Conservation (phyloP, 2,797 vertebrate species). For the Thaleichthys pacificus region DNA sequence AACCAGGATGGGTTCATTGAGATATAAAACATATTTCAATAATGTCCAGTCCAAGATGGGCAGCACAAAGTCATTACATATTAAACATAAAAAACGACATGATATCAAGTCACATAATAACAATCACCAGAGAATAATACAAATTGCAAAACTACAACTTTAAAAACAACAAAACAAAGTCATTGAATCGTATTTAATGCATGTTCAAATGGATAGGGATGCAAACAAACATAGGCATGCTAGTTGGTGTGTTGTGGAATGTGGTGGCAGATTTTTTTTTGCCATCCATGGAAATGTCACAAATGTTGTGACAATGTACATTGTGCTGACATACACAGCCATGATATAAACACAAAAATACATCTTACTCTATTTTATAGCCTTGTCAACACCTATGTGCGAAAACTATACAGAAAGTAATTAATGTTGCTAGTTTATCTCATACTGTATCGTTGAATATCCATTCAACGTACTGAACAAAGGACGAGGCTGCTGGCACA, state of each 20-base stretch:
- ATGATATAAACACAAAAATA: neutral
- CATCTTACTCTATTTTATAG: neutral
- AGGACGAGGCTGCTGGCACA: slow-evolving; percentile 49
- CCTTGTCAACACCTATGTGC: neutral
- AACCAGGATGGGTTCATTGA: too few species aligned
- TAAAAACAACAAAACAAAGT: too few species aligned
- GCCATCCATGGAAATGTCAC: neutral
- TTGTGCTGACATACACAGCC: neutral
- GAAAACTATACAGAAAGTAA: slow-evolving; percentile 29
- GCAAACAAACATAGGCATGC: too few species aligned
- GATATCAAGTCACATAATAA: too few species aligned
- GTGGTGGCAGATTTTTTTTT: too few species aligned
- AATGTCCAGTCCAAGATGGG: too few species aligned
- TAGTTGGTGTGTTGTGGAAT: too few species aligned
- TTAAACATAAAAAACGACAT: neutral
- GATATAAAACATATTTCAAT: too few species aligned
- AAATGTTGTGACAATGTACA: neutral
- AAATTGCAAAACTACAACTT: too few species aligned
- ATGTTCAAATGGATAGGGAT: too few species aligned
- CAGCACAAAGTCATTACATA: neutral
- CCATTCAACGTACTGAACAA: slow-evolving; percentile 55
- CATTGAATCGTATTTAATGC: too few species aligned
- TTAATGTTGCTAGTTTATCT: slow-evolving; percentile 20
- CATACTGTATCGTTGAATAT: slow-evolving; percentile 38
- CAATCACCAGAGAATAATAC: neutral